Base-by-base conservation (phyloP, 2,888 invertebrate genomes). In the Leuctra nigra region DNA sequence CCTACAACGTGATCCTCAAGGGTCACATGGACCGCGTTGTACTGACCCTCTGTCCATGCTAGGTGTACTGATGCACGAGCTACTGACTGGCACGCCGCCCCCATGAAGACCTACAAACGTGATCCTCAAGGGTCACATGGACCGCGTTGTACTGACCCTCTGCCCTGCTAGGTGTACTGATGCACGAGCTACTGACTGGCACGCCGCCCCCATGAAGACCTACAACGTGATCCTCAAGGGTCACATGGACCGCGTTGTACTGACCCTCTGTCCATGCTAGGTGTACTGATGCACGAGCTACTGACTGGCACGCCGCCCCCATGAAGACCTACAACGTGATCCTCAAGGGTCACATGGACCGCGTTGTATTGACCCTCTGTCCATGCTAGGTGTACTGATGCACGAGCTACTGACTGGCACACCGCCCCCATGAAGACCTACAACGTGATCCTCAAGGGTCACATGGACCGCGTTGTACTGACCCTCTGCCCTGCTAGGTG, bases 301-400 rank as follows among this genome's bases (percentile, higher is more conserved):
- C 71, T 83, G 18, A 81, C 81, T n/a, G 83, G 84, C 67, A 78
- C 78, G 86, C 83, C 1, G 85, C 86, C 67, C 84, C 84, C 2
- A 83, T 86, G 82, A 81, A 82, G 67, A 85, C 84, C 0, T 86
- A 84, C 73, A 84, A 84, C 65, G 73, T 84, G 61, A 85, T 86
- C 55, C 70, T 86, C 59, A 83, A 83, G 70, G 44, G 44, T 44
- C n/a, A n/a, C n/a, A n/a, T n/a, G n/a, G n/a, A n/a, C n/a, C n/a
- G n/a, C n/a, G n/a, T n/a, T n/a, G n/a, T n/a, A n/a, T n/a, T n/a
- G n/a, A n/a, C n/a, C n/a, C n/a, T n/a, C n/a, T n/a, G n/a, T n/a
- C n/a, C n/a, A n/a, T n/a, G 1, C 70, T 85, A 35, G 84, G 83
- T 39, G 80, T 83, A 11, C n/a, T 83, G 57, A 78, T 83, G 74